Conservation (phyloP, 2,797 vertebrate genomes). For the Rhinatrema bivittatum region DNA sequence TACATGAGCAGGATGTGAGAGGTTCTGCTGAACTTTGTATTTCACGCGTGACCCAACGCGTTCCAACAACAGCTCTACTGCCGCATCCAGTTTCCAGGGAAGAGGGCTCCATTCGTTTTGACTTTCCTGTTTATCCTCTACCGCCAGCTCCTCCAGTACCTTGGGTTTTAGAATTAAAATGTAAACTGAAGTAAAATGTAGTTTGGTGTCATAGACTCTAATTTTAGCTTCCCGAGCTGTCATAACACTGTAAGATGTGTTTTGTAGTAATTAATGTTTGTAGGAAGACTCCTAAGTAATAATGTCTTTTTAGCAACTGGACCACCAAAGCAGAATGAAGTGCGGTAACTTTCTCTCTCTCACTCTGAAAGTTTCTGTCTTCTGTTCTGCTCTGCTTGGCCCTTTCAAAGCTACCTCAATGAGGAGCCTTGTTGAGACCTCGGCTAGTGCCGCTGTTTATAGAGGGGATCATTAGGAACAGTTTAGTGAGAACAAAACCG, state of each 20-base stretch:
- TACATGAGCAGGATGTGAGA: no score
- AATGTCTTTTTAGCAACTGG: constrained; percentile 31
- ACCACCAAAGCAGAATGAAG: constrained; percentile 54
- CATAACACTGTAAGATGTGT: constrained; percentile 25
- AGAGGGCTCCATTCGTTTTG: background rate
- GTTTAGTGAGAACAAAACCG: constrained; percentile 86
- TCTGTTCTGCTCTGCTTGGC: constrained; percentile 64
- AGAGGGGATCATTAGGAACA: constrained; percentile 81
- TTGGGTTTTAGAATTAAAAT: constrained; percentile 11
- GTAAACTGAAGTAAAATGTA: constrained; percentile 20
- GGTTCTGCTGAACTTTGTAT: no score
- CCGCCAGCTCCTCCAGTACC: no score
- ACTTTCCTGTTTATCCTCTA: no score
- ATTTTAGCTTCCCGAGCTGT: constrained; percentile 15
- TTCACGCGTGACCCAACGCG: no score
- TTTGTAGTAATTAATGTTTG: constrained; percentile 32
- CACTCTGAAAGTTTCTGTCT: constrained; percentile 37
- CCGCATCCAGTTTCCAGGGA: background rate
- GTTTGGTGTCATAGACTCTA: constrained; percentile 25
- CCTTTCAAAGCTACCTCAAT: constrained; percentile 78
- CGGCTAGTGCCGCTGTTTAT: constrained; percentile 76
- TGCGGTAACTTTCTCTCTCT: no score
- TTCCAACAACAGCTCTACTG: no score
- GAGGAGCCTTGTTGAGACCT: constrained; percentile 70
- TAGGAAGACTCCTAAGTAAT: constrained; percentile 40